Evolutionary conservation across 2,888 invertebrate genomes (phyloP).

Genomic region (Drosophila koepferae): DNA sequence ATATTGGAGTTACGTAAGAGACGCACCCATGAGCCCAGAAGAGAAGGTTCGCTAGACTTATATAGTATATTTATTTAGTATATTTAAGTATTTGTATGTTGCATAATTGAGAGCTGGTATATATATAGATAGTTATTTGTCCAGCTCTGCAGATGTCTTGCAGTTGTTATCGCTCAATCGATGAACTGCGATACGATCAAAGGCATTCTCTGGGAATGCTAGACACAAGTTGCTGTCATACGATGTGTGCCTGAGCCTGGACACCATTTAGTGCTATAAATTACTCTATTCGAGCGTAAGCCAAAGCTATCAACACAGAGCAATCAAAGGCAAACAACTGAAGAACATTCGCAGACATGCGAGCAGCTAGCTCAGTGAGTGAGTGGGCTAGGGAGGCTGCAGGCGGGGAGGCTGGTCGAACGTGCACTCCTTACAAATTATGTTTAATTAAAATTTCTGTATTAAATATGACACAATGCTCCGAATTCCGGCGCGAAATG

Average conservation of each 20-base stretch:
- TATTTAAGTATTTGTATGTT: too few species aligned
- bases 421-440: conserved; percentile 85
- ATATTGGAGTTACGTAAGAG: background rate
- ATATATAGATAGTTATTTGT: background rate
- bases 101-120: too few species aligned
- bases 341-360: conserved; percentile 28
- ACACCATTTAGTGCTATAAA: conserved; percentile 70
- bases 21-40: conserved; percentile 7
- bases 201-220: conserved; percentile 67
- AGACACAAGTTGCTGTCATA: conserved; percentile 62
- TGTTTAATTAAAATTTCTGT: conserved; percentile 85
- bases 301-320: conserved; percentile 52
- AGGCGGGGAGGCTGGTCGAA: conserved; percentile 46
- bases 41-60: too few species aligned
- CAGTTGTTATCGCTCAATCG: conserved; percentile 47
- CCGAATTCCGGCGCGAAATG: conserved; percentile 83
- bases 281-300: conserved; percentile 71
- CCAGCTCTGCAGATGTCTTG: background rate
- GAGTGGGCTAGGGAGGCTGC: background rate
- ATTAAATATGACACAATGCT: conserved; percentile 86
- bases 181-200: conserved; percentile 61
- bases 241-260: conserved; percentile 44
- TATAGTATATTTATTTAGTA: too few species aligned
- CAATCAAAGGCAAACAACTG: conserved; percentile 50
- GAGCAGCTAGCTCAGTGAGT: conserved; percentile 10